Evolutionary conservation across 2,888 invertebrate species (phyloP).

Genomic region (Protodeltote pygarga): DNA sequence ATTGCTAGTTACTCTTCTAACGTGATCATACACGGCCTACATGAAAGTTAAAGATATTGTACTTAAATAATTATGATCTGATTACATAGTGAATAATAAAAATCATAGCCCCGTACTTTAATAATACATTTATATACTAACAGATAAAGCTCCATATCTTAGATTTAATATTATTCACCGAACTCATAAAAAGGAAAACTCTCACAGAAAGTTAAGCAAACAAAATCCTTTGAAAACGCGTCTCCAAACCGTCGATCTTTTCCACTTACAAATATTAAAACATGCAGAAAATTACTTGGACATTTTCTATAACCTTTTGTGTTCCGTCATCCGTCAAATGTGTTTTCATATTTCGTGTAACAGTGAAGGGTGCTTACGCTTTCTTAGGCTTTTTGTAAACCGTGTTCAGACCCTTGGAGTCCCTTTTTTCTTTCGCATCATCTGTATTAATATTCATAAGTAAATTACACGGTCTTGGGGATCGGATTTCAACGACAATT

Average conservation of each 20-base stretch:
- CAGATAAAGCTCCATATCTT: too few species aligned
- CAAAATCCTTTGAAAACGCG: slow-evolving; percentile 13
- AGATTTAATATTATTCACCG: neutral
- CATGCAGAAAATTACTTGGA: slow-evolving; percentile 74
- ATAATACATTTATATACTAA: too few species aligned
- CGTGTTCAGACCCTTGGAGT: slow-evolving; percentile 64
- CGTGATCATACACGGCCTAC: too few species aligned
- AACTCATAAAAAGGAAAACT: slow-evolving; percentile 8
- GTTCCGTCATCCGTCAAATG: slow-evolving; percentile 83
- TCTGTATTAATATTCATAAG: slow-evolving; percentile 85
- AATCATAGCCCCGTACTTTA: too few species aligned
- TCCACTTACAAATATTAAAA: slow-evolving; percentile 79
- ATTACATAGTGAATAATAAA: too few species aligned
- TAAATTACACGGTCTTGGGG: slow-evolving; percentile 76
- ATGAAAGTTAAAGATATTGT: too few species aligned
- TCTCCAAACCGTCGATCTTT: slow-evolving; percentile 14
- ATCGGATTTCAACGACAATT: slow-evolving; percentile 34
- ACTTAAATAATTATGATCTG: too few species aligned
- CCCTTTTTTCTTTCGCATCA: slow-evolving; percentile 64
- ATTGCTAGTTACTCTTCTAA: too few species aligned
- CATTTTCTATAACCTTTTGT: slow-evolving; percentile 69
- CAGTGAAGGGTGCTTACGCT: slow-evolving; percentile 60
- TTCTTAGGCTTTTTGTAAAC: slow-evolving; percentile 69
- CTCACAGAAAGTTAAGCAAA: slow-evolving; percentile 4
- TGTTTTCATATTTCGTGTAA: slow-evolving; percentile 74